These are phyloP conservation scores for Gulo gulo DNA, from an alignment of 2,113 vertebrate species.

Conservation along the genomic window DNA sequence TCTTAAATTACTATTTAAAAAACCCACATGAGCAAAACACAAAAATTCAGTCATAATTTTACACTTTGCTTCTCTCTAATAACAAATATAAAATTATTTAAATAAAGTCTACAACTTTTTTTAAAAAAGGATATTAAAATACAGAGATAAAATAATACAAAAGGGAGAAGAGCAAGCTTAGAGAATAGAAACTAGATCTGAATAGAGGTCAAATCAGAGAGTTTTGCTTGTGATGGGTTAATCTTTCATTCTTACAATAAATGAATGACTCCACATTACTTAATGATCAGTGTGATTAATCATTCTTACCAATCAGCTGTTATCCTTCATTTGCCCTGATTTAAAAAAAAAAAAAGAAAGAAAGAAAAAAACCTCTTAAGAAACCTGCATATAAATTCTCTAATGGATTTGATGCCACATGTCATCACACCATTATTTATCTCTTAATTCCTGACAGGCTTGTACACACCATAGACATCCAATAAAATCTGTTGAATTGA, in stretches of 20 bases:
- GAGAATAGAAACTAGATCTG: background rate
- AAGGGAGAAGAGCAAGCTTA: background rate
- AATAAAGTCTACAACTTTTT: background rate
- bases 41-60: background rate
- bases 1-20: background rate
- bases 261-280: background rate
- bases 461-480: background rate
- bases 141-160: background rate
- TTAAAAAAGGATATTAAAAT: background rate
- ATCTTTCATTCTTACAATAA: background rate
- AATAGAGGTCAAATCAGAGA: background rate
- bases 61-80: background rate
- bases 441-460: background rate
- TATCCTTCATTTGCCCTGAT: background rate
- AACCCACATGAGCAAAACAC: background rate
- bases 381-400: background rate
- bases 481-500: background rate
- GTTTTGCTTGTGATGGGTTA: background rate
- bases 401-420: background rate
- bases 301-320: background rate
- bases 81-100: background rate
- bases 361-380: background rate
- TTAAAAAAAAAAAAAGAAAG: background rate
- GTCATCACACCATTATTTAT: background rate
- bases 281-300: background rate